Percentiles rank a stretch among this genome's conserved stretches.
phyloP scores from a whole-genome alignment of 2,797 vertebrate genomes.

The Masticophis lateralis region DNA sequence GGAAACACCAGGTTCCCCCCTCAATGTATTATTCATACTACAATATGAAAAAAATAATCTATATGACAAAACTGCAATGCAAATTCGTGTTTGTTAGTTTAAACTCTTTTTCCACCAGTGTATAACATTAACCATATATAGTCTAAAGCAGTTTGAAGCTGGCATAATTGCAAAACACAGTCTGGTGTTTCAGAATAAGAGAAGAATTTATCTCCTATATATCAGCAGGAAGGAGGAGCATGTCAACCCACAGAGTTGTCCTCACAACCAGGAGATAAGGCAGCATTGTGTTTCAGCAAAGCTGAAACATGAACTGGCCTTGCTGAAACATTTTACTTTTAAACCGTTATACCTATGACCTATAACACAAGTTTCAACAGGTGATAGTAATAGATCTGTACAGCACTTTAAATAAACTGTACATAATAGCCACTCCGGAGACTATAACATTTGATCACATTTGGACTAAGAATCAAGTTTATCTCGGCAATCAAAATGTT shows the following conservation, averaged over 20 bases:
- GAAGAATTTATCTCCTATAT: neutral
- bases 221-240: neutral
- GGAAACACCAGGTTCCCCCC: neutral
- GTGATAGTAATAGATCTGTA: neutral
- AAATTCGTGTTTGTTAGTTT: neutral
- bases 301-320: neutral
- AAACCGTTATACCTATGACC: neutral
- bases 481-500: neutral
- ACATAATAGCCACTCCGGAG: neutral
- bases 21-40: neutral
- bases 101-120: neutral
- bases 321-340: neutral
- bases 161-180: neutral
- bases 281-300: neutral
- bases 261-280: neutral
- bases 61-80: neutral
- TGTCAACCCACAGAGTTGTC: neutral
- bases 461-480: neutral
- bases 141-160: neutral
- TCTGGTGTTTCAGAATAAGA: neutral
- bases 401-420: neutral
- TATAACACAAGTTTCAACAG: neutral
- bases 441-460: neutral
- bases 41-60: neutral
- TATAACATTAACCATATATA: neutral